Evolutionary conservation across 2,797 vertebrate genomes (phyloP), one percentile per base, ranked within the genome.

Genomic region (Microctenopoma lineatum): DNA sequence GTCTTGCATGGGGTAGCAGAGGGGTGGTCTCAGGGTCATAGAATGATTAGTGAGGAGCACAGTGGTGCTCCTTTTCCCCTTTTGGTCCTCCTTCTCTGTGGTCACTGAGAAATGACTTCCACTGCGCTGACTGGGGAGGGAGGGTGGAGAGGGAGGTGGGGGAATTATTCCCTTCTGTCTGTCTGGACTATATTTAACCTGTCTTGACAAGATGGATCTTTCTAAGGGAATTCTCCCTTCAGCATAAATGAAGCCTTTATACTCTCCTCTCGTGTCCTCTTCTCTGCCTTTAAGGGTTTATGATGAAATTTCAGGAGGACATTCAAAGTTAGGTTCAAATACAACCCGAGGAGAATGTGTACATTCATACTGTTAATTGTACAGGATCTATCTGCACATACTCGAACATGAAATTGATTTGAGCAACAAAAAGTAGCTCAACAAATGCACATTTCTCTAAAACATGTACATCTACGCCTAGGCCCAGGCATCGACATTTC

Each of bases 161-260:
- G 82, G 84, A 90, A 87, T 84, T 68, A 90, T 90, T 89, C 84
- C 86, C 80, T 70, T 81, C 79, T 79, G 77, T 83, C 63, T 80
- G 75, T 88, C 85, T 89, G 87, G 84, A 76, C 86, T 90, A 89
- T 89, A 89, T 92, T 92, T 92, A 92, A 89, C 82, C 84, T 81
- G 80, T 72, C 69, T 21, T 69, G 87, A 86, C 81, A 83, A 89
- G 84, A 90, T 85, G 80, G 83, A 91, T 90, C 79, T 79, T 70
- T 84, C 76, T 65, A 64, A 74, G 83, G 79, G 77, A 86, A 55
- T 77, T 76, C 83, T 80, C 66, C 77, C 71, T 72, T 68, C 73
- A 60, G 66, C 81, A 87, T 88, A 87, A 90, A 90, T 87, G 86
- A 84, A 90, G 81, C 80, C 74, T 78, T 90, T 90, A 80, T 90